phyloP scores from a whole-genome alignment of 1,140 invertebrate species.

The Magallana angulata region DNA sequence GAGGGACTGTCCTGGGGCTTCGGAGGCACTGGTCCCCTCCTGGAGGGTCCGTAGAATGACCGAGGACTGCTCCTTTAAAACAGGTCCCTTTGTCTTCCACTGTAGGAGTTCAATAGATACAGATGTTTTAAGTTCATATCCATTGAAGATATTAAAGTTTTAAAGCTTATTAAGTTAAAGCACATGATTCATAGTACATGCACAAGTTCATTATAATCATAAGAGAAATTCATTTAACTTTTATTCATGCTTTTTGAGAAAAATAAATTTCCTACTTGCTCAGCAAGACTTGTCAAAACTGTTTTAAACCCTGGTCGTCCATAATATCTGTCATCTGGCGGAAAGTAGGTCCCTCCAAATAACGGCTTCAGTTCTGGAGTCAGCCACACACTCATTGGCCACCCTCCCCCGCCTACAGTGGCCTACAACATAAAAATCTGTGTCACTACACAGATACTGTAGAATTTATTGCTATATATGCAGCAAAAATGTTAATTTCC shows the following conservation, averaged over 20 bases:
- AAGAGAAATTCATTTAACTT: no score
- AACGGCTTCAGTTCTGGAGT: constrained; percentile 93
- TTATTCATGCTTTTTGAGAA: not conserved
- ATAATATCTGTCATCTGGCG: constrained; percentile 86
- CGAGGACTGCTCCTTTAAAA: constrained; percentile 71
- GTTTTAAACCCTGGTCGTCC: constrained; percentile 91
- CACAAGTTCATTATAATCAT: no score
- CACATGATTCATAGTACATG: no score
- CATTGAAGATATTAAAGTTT: no score
- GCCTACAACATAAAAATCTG: constrained; percentile 79
- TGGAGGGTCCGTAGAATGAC: constrained; percentile 71
- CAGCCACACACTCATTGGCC: constrained; percentile 97
- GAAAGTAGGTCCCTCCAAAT: constrained; percentile 92
- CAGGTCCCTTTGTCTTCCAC: constrained; percentile 84
- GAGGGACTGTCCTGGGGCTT: constrained; percentile 68
- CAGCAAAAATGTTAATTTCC: no score
- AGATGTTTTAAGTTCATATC: no score
- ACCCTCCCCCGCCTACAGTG: constrained; percentile 91
- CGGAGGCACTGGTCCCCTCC: constrained; percentile 64
- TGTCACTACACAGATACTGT: no score
- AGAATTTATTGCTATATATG: no score
- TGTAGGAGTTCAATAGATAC: constrained; percentile 75
- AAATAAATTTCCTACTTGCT: constrained; percentile 65
- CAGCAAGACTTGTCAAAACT: constrained; percentile 84
- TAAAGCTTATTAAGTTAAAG: no score